Evolutionary conservation across 2,797 vertebrate species (phyloP).

Genomic region (Etheostoma perlongum): DNA sequence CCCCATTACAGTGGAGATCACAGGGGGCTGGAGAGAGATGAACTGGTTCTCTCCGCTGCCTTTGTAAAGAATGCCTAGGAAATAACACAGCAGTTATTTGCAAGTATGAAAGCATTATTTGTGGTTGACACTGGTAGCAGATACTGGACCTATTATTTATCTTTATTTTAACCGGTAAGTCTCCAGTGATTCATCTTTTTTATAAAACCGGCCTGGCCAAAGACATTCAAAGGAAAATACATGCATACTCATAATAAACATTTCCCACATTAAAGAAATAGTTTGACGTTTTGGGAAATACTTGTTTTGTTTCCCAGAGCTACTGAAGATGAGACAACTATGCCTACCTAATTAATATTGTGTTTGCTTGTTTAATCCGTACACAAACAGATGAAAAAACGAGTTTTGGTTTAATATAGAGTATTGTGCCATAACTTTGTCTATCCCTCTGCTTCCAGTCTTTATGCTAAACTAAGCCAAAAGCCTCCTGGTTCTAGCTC

Average conservation of each 20-base stretch:
- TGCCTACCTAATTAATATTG: not conserved
- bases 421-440: not conserved
- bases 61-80: constrained; percentile 96
- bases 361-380: constrained; percentile 1
- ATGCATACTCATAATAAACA: not conserved
- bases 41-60: constrained; percentile 98
- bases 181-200: not conserved
- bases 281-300: not conserved
- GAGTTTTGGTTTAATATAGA: constrained; percentile 2
- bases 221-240: not conserved
- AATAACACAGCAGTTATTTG: constrained; percentile 33
- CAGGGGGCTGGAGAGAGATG: constrained; percentile 95
- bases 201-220: not conserved
- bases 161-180: not conserved
- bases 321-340: not conserved
- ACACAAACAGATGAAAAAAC: not conserved
- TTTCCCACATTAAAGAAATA: not conserved
- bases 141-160: constrained; percentile 25
- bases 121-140: constrained; percentile 9
- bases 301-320: not conserved
- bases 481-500: not conserved
- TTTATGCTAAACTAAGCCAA: not conserved
- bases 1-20: constrained; percentile 98
- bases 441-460: not conserved
- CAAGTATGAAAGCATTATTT: constrained; percentile 19